Percentiles rank a stretch among this genome's conserved stretches.
Conservation (phyloP, 2,113 vertebrate genomes). For the Cichladusa arquata region DNA sequence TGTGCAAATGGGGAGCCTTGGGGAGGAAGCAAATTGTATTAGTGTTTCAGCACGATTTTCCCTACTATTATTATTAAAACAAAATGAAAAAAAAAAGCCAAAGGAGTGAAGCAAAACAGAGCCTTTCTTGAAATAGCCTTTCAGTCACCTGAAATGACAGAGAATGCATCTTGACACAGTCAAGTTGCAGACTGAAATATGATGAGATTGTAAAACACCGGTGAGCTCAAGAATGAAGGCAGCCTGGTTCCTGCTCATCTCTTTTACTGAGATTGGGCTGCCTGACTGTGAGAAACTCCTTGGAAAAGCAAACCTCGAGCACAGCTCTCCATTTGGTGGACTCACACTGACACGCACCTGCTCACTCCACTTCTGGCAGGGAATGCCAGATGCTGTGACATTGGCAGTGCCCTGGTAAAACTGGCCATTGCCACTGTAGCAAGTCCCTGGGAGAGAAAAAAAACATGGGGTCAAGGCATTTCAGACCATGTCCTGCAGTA, state of each 20-base stretch:
- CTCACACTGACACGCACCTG: constrained; percentile 72
- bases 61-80: neutral
- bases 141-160: neutral
- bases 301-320: neutral
- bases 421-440: constrained; percentile 82
- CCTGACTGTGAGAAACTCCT: neutral
- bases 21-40: neutral
- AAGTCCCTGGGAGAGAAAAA: constrained; percentile 69
- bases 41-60: neutral
- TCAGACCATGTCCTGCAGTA: neutral
- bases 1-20: constrained; percentile 83
- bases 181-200: neutral
- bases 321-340: accelerated
- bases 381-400: constrained; percentile 77
- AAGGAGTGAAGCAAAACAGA: neutral
- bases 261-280: neutral
- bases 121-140: neutral
- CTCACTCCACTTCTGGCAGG: constrained; percentile 85
- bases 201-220: neutral
- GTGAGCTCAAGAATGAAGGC: neutral
- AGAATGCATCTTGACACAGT: accelerated
- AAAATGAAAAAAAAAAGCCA: neutral
- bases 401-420: constrained; percentile 84
- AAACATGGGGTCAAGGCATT: neutral
- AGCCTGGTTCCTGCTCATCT: neutral